Conservation (phyloP, 2,797 vertebrate genomes). For the Manis javanica region DNA sequence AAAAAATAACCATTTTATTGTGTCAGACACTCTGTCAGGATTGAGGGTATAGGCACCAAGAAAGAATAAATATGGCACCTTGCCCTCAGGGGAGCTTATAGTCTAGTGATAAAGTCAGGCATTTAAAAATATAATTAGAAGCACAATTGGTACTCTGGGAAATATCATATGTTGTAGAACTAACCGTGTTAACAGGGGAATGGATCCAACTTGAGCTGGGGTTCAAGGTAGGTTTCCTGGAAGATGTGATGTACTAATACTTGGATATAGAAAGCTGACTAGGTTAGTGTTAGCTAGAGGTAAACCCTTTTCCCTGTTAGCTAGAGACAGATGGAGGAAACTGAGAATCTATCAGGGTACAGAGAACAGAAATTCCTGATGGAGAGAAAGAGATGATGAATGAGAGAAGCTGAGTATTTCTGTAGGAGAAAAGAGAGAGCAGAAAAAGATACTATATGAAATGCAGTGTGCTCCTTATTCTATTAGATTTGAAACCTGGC, state of each 20-base stretch:
- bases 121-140: background rate
- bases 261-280: background rate
- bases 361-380: background rate
- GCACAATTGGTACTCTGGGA: background rate
- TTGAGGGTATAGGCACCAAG: background rate
- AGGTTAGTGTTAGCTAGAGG: background rate
- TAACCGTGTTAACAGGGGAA: background rate
- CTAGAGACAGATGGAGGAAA: background rate
- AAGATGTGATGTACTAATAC: background rate
- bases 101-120: background rate
- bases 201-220: background rate
- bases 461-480: background rate
- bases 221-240: background rate
- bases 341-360: background rate
- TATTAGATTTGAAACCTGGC: background rate
- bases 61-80: background rate
- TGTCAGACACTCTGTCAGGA: background rate
- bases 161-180: background rate
- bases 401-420: background rate
- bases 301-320: background rate
- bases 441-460: background rate
- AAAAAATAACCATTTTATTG: background rate
- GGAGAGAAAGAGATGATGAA: background rate
- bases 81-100: background rate
- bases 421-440: background rate